Conservation (phyloP, 35 echinoderm and acorn worm genomes). For the Lytechinus variegatus region DNA sequence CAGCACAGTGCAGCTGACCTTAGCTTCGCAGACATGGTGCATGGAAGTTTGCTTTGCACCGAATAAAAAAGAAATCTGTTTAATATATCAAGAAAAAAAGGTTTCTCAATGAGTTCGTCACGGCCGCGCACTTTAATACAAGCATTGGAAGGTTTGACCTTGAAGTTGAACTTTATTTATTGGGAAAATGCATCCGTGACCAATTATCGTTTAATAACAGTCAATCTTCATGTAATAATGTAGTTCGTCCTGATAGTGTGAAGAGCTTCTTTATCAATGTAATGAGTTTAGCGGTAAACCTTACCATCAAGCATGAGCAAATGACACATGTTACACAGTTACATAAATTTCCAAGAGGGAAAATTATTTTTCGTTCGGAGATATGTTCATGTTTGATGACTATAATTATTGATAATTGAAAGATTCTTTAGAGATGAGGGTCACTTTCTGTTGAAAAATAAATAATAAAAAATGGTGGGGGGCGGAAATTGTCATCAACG, state of each 20-base stretch:
- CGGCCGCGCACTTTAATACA: background rate
- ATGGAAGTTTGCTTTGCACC: background rate
- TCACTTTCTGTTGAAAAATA: background rate
- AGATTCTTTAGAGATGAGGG: background rate
- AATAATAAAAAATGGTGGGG: background rate
- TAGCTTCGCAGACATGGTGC: background rate
- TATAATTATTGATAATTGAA: background rate
- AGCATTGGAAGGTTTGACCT: background rate
- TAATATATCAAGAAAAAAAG: background rate
- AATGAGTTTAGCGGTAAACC: background rate
- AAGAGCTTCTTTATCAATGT: background rate
- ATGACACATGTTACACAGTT: too few relatives aligned
- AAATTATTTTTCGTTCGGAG: background rate
- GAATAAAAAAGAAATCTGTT: background rate
- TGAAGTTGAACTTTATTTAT: background rate
- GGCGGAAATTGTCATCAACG: background rate
- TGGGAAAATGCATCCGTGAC: background rate
- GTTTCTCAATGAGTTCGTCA: background rate
- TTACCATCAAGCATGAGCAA: too few relatives aligned
- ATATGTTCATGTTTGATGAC: background rate
- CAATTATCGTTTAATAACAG: background rate
- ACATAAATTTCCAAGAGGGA: background rate
- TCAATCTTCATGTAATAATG: background rate
- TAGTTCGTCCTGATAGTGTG: background rate
- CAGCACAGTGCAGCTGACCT: background rate